Evolutionary conservation across 1,140 invertebrate species (phyloP).

Genomic region (Cyclargus thomasi): DNA sequence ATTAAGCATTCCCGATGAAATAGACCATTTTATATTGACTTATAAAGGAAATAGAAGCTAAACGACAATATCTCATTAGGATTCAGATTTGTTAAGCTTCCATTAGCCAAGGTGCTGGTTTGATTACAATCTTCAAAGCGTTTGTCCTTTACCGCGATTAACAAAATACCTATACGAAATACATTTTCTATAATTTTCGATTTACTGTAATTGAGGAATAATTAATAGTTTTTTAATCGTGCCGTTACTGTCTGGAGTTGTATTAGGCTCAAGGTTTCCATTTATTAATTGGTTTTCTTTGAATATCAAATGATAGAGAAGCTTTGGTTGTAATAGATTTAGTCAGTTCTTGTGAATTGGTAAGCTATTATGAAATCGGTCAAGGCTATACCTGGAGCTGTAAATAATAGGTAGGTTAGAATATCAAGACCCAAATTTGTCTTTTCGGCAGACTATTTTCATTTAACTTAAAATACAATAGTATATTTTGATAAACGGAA

Average conservation of each 20-base stretch:
- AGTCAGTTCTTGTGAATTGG: not conserved
- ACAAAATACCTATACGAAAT: constrained; percentile 5
- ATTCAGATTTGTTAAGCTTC: constrained; percentile 46
- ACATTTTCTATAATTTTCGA: constrained; percentile 12
- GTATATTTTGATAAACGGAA: no score
- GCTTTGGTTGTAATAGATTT: not conserved
- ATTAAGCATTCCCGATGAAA: no score
- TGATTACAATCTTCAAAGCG: constrained; percentile 13
- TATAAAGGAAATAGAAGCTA: not conserved
- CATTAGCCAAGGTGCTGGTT: constrained; percentile 22
- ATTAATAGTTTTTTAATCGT: not conserved
- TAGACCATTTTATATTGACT: no score
- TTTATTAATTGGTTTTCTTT: not conserved
- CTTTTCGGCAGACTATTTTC: not conserved
- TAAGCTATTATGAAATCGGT: not conserved
- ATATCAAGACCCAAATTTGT: no score
- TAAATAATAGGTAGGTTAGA: not conserved
- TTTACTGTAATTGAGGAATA: constrained; percentile 3
- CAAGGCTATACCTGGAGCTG: not conserved
- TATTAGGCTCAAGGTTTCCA: not conserved
- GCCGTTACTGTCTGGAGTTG: not conserved
- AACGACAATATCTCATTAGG: constrained; percentile 39
- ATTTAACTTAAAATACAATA: no score
- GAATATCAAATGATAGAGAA: not conserved
- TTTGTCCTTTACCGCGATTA: not conserved